These are phyloP conservation scores for Asteroscopus sphinx DNA, from an alignment of 2,888 invertebrate genomes.

Conservation along the genomic window DNA sequence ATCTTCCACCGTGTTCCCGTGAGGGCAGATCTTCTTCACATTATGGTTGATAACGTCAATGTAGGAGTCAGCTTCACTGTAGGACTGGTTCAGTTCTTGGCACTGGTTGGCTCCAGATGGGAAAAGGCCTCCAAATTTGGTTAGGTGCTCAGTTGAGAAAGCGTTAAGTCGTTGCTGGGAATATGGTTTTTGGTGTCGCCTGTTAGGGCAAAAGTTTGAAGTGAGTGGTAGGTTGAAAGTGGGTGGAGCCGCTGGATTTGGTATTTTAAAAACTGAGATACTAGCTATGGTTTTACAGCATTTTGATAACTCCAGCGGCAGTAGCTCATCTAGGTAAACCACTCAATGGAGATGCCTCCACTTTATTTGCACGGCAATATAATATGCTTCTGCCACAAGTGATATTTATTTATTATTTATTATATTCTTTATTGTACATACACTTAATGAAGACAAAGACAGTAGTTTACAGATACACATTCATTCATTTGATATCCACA, in stretches of 20 bases:
- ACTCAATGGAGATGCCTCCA: too few species aligned
- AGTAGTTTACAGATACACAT: too few species aligned
- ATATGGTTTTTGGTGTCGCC: constrained; percentile 88
- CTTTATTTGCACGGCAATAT: too few species aligned
- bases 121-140: constrained; percentile 86
- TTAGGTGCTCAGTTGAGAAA: constrained; percentile 87
- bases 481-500: too few species aligned
- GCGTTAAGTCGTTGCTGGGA: constrained; percentile 88
- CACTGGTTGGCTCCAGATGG: constrained; percentile 86
- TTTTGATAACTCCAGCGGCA: too few species aligned
- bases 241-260: constrained; percentile 48
- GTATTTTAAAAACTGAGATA: constrained; percentile 6
- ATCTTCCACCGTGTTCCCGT: constrained; percentile 85
- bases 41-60: constrained; percentile 84
- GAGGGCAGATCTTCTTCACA: constrained; percentile 82
- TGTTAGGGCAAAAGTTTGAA: constrained; percentile 82
- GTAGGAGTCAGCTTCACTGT: constrained; percentile 86
- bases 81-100: constrained; percentile 85
- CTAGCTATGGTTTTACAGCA: neutral
- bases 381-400: too few species aligned
- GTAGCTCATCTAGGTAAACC: too few species aligned
- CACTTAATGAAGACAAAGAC: too few species aligned
- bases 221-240: constrained; percentile 67
- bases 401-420: too few species aligned
- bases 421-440: too few species aligned